These are phyloP conservation scores for Trissonchulus sp. DNA, from an alignment of 2,888 invertebrate species.

Conservation along the genomic window DNA sequence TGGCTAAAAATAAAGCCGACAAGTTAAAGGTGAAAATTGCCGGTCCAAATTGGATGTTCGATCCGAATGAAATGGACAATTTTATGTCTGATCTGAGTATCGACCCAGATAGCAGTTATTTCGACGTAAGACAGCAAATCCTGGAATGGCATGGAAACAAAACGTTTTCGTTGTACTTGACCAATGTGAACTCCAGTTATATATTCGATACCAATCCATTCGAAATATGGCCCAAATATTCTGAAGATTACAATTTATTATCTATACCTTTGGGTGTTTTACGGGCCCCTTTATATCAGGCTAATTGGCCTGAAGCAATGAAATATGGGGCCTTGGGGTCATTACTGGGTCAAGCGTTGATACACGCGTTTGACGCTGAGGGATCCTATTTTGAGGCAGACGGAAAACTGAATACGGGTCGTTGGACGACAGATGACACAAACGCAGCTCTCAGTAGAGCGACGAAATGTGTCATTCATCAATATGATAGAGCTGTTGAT, in stretches of 20 bases:
- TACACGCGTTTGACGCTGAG: constrained; percentile 33
- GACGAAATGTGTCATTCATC: too few relatives aligned
- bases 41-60: not conserved
- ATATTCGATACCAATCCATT: too few relatives aligned
- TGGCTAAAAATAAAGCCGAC: not conserved
- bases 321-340: constrained; percentile 33
- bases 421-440: constrained; percentile 35
- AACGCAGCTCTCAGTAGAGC: too few relatives aligned
- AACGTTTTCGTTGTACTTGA: too few relatives aligned
- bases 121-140: not conserved
- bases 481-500: too few relatives aligned
- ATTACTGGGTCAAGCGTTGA: constrained; percentile 31
- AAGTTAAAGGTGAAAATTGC: not conserved
- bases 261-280: constrained; percentile 46
- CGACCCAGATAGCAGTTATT: not conserved
- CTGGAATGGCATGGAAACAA: not conserved
- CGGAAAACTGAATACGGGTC: constrained; percentile 22
- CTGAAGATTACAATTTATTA: too few relatives aligned
- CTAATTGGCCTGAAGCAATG: constrained; percentile 29
- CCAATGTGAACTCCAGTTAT: too few relatives aligned
- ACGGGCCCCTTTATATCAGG: constrained; percentile 28
- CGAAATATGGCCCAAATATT: too few relatives aligned
- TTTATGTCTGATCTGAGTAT: not conserved
- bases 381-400: constrained; percentile 31
- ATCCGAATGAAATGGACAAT: not conserved